These are phyloP conservation scores for Buphagus erythrorhynchus DNA, from an alignment of 2,797 vertebrate genomes.

Conservation along the genomic window DNA sequence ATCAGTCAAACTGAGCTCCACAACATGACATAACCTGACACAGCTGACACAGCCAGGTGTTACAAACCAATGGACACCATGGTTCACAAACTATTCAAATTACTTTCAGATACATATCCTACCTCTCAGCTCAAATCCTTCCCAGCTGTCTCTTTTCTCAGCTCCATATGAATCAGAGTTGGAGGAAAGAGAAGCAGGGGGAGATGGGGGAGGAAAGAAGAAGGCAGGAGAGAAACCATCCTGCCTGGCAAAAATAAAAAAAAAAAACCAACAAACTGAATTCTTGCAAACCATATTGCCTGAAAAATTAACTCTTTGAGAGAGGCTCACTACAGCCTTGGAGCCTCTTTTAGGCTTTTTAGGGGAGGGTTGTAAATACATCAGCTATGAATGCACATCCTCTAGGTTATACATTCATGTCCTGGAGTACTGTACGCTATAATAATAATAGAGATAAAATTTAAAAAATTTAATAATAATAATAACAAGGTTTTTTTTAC, in stretches of 20 bases:
- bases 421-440: background rate
- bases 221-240: background rate
- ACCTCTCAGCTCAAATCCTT: slow-evolving; percentile 8
- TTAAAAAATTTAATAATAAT: background rate
- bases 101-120: slow-evolving; percentile 47
- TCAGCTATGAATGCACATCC: background rate
- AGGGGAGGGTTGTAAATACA: background rate
- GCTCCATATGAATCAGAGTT: background rate
- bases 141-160: slow-evolving; percentile 27
- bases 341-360: background rate
- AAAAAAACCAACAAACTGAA: background rate
- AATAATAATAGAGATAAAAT: background rate
- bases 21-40: slow-evolving; percentile 51
- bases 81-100: slow-evolving; percentile 65
- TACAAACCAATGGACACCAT: slow-evolving; percentile 49
- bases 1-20: slow-evolving; percentile 55
- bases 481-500: background rate
- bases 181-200: background rate
- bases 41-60: slow-evolving; percentile 49
- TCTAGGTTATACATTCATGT: background rate
- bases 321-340: background rate
- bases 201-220: background rate
- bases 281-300: background rate
- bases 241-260: background rate
- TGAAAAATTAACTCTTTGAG: slow-evolving; percentile 19